These are phyloP conservation scores for Ametastegia equiseti DNA, from an alignment of 2,888 invertebrate species.

Conservation along the genomic window DNA sequence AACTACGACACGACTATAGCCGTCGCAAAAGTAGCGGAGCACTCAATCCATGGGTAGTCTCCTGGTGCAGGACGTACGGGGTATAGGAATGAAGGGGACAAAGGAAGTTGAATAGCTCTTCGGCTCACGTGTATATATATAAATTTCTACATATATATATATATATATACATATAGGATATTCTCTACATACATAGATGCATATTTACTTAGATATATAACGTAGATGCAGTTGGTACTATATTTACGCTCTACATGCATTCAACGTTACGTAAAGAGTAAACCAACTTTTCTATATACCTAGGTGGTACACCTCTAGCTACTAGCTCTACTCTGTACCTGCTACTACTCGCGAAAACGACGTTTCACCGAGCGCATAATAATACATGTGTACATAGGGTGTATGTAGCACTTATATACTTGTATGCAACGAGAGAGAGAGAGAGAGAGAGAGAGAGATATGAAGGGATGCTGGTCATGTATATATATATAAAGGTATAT, in stretches of 20 bases:
- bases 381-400: slow-evolving; percentile 37
- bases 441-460: background rate
- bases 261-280: slow-evolving; percentile 61
- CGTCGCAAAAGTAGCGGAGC: slow-evolving; percentile 43
- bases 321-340: background rate
- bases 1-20: slow-evolving; percentile 25
- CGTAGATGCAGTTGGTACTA: background rate
- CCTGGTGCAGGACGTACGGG: slow-evolving; percentile 1
- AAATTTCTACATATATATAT: background rate
- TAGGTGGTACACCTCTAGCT: too few relatives aligned
- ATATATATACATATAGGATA: background rate
- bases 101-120: slow-evolving; percentile 61
- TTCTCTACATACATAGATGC: background rate
- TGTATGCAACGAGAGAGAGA: background rate
- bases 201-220: background rate
- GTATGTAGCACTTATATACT: slow-evolving; percentile 19
- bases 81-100: slow-evolving; percentile 57
- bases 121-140: slow-evolving; percentile 44
- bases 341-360: slow-evolving; percentile 44
- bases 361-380: slow-evolving; percentile 64
- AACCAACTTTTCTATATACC: slow-evolving; percentile 70
- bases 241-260: background rate
- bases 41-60: slow-evolving; percentile 39
- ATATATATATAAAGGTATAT: background rate
- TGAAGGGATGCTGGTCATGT: background rate